These are phyloP conservation scores for Lampropteryx suffumata DNA, from an alignment of 2,888 invertebrate genomes.

Conservation along the genomic window DNA sequence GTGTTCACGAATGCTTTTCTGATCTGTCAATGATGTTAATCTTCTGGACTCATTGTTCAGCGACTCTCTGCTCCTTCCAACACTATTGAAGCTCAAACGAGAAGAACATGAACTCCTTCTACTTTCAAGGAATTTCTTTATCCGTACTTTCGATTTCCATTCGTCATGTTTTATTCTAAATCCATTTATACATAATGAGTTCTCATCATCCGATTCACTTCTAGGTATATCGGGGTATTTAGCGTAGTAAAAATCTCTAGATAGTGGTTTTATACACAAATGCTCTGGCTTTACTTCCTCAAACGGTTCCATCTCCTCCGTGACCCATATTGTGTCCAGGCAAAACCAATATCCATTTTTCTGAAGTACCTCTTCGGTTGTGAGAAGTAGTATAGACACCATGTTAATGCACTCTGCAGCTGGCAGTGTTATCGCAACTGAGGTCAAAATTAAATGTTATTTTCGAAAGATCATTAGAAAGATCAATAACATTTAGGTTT, in stretches of 20 bases:
- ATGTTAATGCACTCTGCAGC: constrained; percentile 40
- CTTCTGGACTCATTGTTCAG: constrained; percentile 42
- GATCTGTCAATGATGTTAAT: constrained; percentile 44
- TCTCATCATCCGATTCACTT: constrained; percentile 76
- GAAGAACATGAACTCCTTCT: constrained; percentile 47
- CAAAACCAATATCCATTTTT: constrained; percentile 70
- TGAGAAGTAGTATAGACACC: constrained; percentile 69
- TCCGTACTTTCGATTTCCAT: constrained; percentile 65
- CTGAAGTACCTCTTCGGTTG: constrained; percentile 71
- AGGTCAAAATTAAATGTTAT: constrained; percentile 2
- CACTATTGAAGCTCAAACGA: constrained; percentile 43
- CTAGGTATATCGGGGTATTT: constrained; percentile 71
- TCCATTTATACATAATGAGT: constrained; percentile 60
- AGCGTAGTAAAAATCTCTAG: constrained; percentile 69
- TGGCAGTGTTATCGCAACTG: constrained; percentile 14
- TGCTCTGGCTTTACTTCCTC: constrained; percentile 69
- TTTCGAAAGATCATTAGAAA: constrained; percentile 21
- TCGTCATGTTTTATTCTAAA: constrained; percentile 63
- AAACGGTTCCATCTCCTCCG: constrained; percentile 72
- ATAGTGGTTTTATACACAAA: constrained; percentile 60
- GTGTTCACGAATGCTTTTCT: constrained; percentile 15
- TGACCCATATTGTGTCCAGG: constrained; percentile 67
- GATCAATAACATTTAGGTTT: constrained; percentile 24
- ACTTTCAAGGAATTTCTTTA: constrained; percentile 54
- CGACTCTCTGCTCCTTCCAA: constrained; percentile 43